Evolutionary conservation across 2,797 vertebrate genomes (phyloP).

Genomic region (Pangasius larnaudii): DNA sequence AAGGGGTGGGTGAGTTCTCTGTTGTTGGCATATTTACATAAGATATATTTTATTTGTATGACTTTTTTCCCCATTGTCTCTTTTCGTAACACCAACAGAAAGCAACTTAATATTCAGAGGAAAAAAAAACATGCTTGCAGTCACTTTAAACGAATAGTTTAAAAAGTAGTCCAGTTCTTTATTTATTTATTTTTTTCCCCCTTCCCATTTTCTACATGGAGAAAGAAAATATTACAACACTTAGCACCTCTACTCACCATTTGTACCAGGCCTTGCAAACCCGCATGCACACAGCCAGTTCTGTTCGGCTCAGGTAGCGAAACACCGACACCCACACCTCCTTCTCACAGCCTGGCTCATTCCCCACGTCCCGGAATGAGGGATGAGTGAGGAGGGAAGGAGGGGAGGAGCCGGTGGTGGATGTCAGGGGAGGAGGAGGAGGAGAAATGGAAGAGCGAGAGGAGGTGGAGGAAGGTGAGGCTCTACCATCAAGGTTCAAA

Average conservation of each 20-base stretch:
- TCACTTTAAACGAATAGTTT: background rate
- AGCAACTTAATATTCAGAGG: background rate
- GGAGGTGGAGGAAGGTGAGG: constrained; percentile 64
- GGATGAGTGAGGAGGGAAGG: constrained; percentile 73
- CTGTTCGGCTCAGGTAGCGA: constrained; percentile 86
- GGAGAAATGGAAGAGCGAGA: constrained; percentile 67
- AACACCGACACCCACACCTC: constrained; percentile 98
- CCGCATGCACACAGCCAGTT: constrained; percentile 95
- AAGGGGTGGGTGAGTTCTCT: background rate
- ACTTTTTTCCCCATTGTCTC: background rate
- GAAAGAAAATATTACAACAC: background rate
- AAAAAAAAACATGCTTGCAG: too few relatives aligned
- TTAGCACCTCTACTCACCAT: constrained; percentile 80
- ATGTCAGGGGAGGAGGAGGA: constrained; percentile 53
- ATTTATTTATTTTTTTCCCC: too few relatives aligned
- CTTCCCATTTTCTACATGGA: too few relatives aligned
- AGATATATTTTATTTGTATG: background rate
- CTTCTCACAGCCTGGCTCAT: constrained; percentile 87
- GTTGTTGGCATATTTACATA: background rate
- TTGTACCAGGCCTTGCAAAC: constrained; percentile 99
- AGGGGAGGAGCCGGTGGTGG: constrained; percentile 64
- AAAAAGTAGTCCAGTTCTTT: background rate
- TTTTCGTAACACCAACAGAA: background rate
- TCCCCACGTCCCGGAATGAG: constrained; percentile 83
- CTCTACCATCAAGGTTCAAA: constrained; percentile 56